Conservation (phyloP, 2,113 vertebrate species). For the Nesospiza acunhae region DNA sequence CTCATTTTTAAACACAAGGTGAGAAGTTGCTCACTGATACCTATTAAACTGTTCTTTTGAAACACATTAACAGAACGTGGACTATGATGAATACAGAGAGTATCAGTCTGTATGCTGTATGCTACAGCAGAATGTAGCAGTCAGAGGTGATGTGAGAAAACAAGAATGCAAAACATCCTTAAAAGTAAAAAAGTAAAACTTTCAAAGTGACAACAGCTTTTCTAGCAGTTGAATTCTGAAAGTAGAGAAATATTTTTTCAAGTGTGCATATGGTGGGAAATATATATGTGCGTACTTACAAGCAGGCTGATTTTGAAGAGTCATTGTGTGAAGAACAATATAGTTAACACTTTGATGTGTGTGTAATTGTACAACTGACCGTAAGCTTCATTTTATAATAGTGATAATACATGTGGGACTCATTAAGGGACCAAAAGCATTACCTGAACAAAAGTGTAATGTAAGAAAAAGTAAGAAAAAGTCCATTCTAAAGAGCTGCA, state of each 20-base stretch:
- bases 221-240: not conserved
- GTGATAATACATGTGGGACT: not conserved
- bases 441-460: not conserved
- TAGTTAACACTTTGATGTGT: not conserved
- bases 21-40: not conserved
- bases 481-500: not conserved
- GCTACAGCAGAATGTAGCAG: not conserved
- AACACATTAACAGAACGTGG: not conserved
- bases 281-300: not conserved
- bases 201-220: not conserved
- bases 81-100: not conserved
- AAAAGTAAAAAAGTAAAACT: not conserved
- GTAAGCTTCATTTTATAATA: not conserved
- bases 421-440: not conserved
- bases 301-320: not conserved
- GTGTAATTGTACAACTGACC: not conserved
- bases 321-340: not conserved
- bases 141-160: not conserved
- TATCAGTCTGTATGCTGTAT: not conserved
- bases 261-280: not conserved
- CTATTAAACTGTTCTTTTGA: not conserved
- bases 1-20: not conserved
- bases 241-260: not conserved
- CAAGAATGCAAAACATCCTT: not conserved
- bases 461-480: not conserved